These are phyloP conservation scores for Oeneis ivallda DNA, from an alignment of 2,888 invertebrate genomes.

Conservation along the genomic window DNA sequence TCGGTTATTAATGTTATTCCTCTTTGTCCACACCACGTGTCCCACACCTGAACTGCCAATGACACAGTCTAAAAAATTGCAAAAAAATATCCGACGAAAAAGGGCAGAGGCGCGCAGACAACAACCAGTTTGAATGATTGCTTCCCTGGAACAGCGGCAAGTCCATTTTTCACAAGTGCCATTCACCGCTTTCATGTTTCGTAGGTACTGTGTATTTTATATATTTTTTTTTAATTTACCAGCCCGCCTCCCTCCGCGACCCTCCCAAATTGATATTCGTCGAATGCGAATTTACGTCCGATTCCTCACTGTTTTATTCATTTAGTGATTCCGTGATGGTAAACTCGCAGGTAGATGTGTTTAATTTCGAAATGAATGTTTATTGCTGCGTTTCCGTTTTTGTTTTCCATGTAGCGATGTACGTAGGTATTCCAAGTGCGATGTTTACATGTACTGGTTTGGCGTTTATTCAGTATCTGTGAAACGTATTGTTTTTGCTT, in stretches of 20 bases:
- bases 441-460: conserved; percentile 37
- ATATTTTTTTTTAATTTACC: conserved; percentile 74
- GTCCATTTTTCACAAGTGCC: conserved; percentile 83
- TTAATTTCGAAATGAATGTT: conserved; percentile 81
- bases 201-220: conserved; percentile 68
- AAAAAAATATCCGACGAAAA: conserved; percentile 73
- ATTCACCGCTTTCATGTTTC: conserved; percentile 79
- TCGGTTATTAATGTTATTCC: conserved; percentile 80
- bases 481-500: conserved; percentile 19
- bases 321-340: conserved; percentile 78
- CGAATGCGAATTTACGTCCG: conserved; percentile 73
- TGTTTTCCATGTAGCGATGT: conserved; percentile 54
- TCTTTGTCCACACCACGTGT: conserved; percentile 79
- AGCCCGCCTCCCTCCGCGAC: conserved; percentile 55
- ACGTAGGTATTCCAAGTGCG: conserved; percentile 20
- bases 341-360: conserved; percentile 80
- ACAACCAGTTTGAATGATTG: conserved; percentile 81
- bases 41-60: conserved; percentile 79
- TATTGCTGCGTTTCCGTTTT: conserved; percentile 75
- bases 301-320: conserved; percentile 80
- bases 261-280: conserved; percentile 78
- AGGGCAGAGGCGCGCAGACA: conserved; percentile 80
- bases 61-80: conserved; percentile 74
- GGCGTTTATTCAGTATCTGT: conserved; percentile 23
- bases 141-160: conserved; percentile 81